These are phyloP conservation scores for Autographa pulchrina DNA, from an alignment of 2,888 invertebrate genomes.

Conservation along the genomic window DNA sequence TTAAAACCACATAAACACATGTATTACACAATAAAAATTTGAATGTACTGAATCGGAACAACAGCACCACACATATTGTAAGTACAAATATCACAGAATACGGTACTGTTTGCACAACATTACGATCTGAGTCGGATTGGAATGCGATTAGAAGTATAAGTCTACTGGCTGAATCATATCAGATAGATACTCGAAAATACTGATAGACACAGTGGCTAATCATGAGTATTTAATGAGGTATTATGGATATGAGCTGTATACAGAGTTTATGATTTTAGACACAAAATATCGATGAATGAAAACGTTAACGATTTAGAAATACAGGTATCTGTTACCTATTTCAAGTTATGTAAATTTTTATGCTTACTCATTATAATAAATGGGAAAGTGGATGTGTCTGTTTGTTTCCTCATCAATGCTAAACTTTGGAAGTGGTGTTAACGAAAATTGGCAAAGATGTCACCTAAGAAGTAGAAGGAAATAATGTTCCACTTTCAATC, in stretches of 20 bases:
- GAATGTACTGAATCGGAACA: background rate
- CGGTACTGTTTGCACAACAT: background rate
- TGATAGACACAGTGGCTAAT: constrained; percentile 1
- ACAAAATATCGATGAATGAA: background rate
- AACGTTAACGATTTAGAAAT: background rate
- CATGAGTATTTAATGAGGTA: background rate
- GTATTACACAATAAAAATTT: background rate
- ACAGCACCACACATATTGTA: background rate
- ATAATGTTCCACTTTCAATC: background rate
- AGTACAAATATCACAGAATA: background rate
- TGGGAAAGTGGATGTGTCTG: constrained; percentile 4
- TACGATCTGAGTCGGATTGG: background rate
- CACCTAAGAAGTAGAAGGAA: background rate
- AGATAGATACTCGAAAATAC: background rate
- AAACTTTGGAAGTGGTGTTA: background rate
- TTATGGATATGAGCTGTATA: background rate
- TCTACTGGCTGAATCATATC: constrained; percentile 3
- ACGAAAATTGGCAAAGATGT: background rate
- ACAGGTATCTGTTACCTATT: background rate
- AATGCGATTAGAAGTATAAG: constrained; percentile 1
- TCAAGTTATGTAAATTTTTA: background rate
- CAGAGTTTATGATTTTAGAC: background rate
- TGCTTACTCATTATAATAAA: constrained; percentile 1
- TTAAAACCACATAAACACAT: background rate
- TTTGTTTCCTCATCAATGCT: background rate